These are phyloP conservation scores for Caenorhabditis brenneri DNA, from an alignment of 1,140 invertebrate genomes.

Conservation along the genomic window DNA sequence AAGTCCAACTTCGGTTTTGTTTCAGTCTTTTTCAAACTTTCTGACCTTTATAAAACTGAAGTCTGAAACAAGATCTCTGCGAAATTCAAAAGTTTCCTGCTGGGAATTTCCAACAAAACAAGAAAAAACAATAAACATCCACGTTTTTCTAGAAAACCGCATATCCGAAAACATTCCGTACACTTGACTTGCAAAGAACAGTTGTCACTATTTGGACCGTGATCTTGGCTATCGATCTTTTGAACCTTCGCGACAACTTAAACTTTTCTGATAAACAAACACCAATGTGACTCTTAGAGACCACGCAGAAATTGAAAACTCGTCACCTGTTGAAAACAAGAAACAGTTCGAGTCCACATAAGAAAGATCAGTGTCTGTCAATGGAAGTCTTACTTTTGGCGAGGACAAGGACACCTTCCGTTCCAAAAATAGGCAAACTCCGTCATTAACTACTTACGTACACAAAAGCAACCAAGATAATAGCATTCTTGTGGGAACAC, in stretches of 20 bases:
- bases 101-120: no score
- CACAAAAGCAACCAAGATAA: no score
- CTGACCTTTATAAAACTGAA: no score
- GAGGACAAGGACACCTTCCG: neutral
- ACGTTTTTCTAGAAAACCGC: neutral
- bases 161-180: neutral
- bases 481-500: no score
- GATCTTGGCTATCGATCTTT: neutral
- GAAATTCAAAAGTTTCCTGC: no score
- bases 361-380: slow-evolving; percentile 3
- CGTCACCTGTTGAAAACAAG: neutral
- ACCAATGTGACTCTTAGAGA: neutral
- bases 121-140: neutral
- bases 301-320: neutral
- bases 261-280: neutral
- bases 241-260: neutral
- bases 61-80: no score
- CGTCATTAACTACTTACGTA: neutral
- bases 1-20: no score
- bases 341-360: neutral
- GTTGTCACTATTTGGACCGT: slow-evolving; percentile 18
- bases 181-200: slow-evolving; percentile 3
- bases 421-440: neutral
- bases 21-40: no score
- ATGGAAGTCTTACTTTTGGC: neutral